These are phyloP conservation scores for Hyperopisus bebe DNA, from an alignment of 2,113 vertebrate species.

Conservation along the genomic window DNA sequence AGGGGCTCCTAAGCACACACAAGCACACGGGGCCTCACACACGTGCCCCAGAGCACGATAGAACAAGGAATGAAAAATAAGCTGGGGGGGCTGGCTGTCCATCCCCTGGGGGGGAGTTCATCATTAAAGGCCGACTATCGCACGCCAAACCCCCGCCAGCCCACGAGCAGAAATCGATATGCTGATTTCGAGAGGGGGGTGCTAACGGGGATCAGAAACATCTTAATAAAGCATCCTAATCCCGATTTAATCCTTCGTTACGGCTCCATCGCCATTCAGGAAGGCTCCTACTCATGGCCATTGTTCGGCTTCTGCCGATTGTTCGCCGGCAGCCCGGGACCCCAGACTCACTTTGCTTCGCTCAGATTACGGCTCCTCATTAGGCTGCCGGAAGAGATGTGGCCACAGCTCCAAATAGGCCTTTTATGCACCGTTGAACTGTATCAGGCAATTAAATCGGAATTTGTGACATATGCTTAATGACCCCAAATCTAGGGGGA, in stretches of 20 bases:
- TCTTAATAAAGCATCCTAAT: conserved; percentile 28
- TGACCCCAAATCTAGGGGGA: conserved; percentile 50
- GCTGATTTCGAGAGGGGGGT: neutral
- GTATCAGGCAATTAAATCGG: conserved; percentile 55
- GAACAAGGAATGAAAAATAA: neutral
- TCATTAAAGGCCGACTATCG: neutral
- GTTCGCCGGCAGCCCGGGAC: neutral
- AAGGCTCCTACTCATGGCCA: neutral
- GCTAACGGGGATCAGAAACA: conserved; percentile 26
- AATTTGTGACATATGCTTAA: conserved; percentile 69
- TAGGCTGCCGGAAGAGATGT: neutral
- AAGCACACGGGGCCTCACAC: neutral
- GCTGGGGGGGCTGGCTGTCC: neutral
- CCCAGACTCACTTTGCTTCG: neutral
- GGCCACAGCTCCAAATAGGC: conserved; percentile 42
- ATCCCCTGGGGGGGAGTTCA: neutral
- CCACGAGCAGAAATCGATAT: conserved; percentile 15
- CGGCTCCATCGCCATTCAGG: neutral
- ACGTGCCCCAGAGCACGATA: no score
- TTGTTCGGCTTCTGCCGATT: neutral
- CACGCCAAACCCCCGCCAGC: neutral
- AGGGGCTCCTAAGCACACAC: neutral
- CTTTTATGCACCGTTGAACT: conserved; percentile 55
- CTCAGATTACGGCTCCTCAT: conserved; percentile 9
- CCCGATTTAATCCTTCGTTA: conserved; percentile 23